Evolutionary conservation across 2,888 invertebrate species (phyloP), one percentile per base, ranked within the genome.

Genomic region (Stomorhina lunata): DNA sequence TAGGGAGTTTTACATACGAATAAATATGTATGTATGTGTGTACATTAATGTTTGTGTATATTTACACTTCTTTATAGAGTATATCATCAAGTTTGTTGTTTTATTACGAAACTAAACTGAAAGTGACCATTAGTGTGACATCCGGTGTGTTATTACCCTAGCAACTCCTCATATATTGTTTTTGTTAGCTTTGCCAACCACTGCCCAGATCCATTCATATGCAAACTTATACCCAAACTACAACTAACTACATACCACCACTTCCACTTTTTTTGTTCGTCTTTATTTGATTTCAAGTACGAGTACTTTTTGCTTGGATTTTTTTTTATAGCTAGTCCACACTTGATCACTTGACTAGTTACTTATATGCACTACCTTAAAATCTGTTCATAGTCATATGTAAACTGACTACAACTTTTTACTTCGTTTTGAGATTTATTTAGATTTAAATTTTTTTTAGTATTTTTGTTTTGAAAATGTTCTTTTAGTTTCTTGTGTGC

Each of bases 111-210:
- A 71, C 50, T 76, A 66, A 78, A 82, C 83, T 84, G 66, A 84
- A 86, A 87, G 84, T 88, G 88, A 88, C 89, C 89, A 89, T 89
- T 89, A 89, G 89, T 89, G 89, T 86, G 89, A 89, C 89, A 89
- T 89, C 89, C 89, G 89, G 89, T 87, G 86, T 86, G 65, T 69
- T 81, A 79, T 79, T 72, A 81, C 79, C 78, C 75, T 80, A 86
- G 83, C 50, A 61, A 61, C 77, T 78, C 27, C n/a, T 57, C 55
- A 65, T n/a, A 12, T 20, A n/a, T n/a, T n/a, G n/a, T n/a, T n/a
- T n/a, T n/a, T n/a, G n/a, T n/a, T n/a, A n/a, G n/a, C n/a, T n/a
- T n/a, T n/a, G n/a, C n/a, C n/a, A n/a, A n/a, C n/a, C n/a, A n/a
- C n/a, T n/a, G n/a, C n/a, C n/a, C n/a, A 6, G 25, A 20, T 29